Evolutionary conservation across 2,888 invertebrate genomes (phyloP).

Genomic region (Amphipoea lucens): DNA sequence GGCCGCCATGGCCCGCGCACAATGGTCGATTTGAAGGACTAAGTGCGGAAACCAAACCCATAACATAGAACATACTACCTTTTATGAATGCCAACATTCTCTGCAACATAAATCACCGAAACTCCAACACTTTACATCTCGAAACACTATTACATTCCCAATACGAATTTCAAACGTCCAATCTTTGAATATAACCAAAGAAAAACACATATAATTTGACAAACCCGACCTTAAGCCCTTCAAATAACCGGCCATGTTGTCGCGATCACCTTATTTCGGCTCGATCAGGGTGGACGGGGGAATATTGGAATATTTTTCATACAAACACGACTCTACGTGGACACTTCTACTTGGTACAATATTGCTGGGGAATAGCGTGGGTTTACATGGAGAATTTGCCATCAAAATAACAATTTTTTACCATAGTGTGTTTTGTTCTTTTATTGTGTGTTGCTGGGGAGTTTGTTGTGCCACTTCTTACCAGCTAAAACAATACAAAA

Average conservation of each 20-base stretch:
- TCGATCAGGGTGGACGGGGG: conserved; percentile 66
- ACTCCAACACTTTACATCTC: neutral
- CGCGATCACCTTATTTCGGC: conserved; percentile 82
- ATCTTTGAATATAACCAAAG: conserved; percentile 52
- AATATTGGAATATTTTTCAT: conserved; percentile 91
- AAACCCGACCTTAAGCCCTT: conserved; percentile 66
- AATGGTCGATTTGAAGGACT: too few species aligned
- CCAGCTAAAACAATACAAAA: neutral
- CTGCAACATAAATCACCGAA: neutral
- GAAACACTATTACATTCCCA: conserved; percentile 32
- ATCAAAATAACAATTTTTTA: neutral
- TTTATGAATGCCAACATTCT: neutral
- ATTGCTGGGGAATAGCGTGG: conserved; percentile 78
- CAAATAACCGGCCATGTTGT: conserved; percentile 78
- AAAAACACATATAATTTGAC: conserved; percentile 63
- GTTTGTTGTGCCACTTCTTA: neutral
- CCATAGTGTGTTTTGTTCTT: neutral
- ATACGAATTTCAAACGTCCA: conserved; percentile 53
- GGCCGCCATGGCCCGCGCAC: too few species aligned
- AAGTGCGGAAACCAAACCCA: too few species aligned
- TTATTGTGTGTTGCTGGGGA: neutral
- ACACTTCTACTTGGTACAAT: conserved; percentile 89
- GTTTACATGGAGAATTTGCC: conserved; percentile 76
- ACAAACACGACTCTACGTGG: conserved; percentile 90
- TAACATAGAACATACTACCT: too few species aligned